Evolutionary conservation across 2,113 vertebrate species (phyloP).

Genomic region (Tychaedon coryphoeus): DNA sequence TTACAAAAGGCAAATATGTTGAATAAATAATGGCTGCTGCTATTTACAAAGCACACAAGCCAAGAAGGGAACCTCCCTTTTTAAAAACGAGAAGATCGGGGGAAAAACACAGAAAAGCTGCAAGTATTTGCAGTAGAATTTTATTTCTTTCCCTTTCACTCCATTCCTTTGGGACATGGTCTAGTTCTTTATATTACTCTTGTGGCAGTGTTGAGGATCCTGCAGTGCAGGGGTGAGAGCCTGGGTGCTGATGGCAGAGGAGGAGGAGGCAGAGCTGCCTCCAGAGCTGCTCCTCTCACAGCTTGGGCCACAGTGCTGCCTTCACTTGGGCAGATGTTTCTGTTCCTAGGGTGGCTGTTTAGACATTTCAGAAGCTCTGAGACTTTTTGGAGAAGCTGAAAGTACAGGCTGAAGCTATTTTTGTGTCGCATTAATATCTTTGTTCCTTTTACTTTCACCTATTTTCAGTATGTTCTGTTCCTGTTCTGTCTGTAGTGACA

Average conservation of each 20-base stretch:
- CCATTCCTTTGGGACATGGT: background rate
- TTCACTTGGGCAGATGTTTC: background rate
- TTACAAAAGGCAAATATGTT: slow-evolving; percentile 58
- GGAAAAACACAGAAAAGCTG: background rate
- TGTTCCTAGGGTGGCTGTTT: background rate
- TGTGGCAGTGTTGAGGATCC: background rate
- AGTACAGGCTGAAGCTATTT: background rate
- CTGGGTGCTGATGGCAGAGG: background rate
- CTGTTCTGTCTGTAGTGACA: background rate
- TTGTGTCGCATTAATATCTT: background rate
- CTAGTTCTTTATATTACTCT: slow-evolving; percentile 38
- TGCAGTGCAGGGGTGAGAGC: background rate
- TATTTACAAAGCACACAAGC: slow-evolving; percentile 54
- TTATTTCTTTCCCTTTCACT: slow-evolving; percentile 19
- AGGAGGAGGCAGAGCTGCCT: background rate
- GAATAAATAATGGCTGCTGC: slow-evolving; percentile 57
- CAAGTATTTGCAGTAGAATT: background rate
- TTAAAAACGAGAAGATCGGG: background rate
- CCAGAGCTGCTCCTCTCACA: background rate
- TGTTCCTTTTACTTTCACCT: background rate
- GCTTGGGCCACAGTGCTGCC: background rate
- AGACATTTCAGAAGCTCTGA: background rate
- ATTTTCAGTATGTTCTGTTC: background rate
- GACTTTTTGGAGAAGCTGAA: background rate
- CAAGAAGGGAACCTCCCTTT: background rate